A percentile compares a stretch with the other conserved stretches of the same genome.
phyloP scores from a whole-genome alignment of 2,113 vertebrate species.

The Gallinago jamesoni region DNA sequence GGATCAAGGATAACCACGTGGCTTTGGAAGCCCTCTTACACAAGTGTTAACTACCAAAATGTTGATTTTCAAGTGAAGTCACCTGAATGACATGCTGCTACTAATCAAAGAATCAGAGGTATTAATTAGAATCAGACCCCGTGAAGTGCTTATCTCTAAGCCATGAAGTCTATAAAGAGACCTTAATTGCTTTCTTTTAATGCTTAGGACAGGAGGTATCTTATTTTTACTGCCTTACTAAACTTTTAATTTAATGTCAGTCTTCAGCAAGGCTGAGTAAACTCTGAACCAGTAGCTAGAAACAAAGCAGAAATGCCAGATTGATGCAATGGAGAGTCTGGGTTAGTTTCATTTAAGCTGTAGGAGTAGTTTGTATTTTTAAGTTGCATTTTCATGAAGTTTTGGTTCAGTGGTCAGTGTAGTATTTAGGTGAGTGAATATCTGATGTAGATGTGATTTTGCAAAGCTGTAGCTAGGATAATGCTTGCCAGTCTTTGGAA shows the following conservation, averaged over 20 bases:
- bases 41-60: not conserved
- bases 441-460: not conserved
- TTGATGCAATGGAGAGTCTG: not conserved
- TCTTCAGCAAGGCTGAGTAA: not conserved
- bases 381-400: not conserved
- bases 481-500: not conserved
- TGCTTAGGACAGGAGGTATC: not conserved
- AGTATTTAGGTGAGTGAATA: not conserved
- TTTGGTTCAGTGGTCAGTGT: not conserved
- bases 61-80: not conserved
- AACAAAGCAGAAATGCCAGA: not conserved
- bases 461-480: not conserved
- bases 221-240: not conserved
- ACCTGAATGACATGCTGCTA: not conserved
- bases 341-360: not conserved
- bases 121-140: not conserved
- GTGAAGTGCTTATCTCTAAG: not conserved
- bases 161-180: not conserved
- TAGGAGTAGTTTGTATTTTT: not conserved
- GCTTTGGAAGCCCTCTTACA: not conserved
- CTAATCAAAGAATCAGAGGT: not conserved
- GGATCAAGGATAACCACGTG: not conserved
- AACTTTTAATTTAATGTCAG: not conserved
- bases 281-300: not conserved
- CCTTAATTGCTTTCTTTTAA: not conserved